phyloP scores from a whole-genome alignment of 2,888 invertebrate species.

The Silvanus unidentatus region DNA sequence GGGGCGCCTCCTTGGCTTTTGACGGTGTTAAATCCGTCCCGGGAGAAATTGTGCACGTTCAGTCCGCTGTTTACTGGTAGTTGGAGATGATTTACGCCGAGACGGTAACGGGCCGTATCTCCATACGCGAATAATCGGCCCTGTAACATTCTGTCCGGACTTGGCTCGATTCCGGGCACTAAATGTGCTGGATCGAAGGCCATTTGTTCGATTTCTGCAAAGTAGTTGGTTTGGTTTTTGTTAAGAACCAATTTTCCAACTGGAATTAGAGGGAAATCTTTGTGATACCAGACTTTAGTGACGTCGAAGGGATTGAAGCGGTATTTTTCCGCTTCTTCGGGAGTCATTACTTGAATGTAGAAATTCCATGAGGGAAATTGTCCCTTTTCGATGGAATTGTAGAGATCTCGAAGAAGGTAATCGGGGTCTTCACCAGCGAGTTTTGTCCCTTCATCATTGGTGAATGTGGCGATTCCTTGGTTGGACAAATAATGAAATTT shows the following conservation, averaged over 20 bases:
- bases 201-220: conserved; percentile 88
- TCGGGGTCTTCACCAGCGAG: conserved; percentile 78
- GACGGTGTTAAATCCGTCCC: conserved; percentile 66
- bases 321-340: conserved; percentile 71
- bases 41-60: conserved; percentile 71
- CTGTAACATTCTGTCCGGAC: conserved; percentile 89
- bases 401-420: conserved; percentile 82
- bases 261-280: conserved; percentile 79
- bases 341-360: conserved; percentile 83
- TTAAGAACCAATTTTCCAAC: conserved; percentile 84
- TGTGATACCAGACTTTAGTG: conserved; percentile 89
- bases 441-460: conserved; percentile 60
- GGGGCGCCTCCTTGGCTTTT: conserved; percentile 85
- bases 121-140: conserved; percentile 82
- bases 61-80: conserved; percentile 93
- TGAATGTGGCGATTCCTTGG: conserved; percentile 78
- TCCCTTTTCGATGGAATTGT: conserved; percentile 75
- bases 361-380: conserved; percentile 75
- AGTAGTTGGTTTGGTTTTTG: conserved; percentile 86
- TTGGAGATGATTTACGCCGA: conserved; percentile 87
- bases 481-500: conserved; percentile 91
- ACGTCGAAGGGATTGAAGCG: conserved; percentile 89
- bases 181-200: conserved; percentile 87
- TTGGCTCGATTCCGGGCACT: conserved; percentile 84
- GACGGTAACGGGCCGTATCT: conserved; percentile 85